Base-by-base conservation (phyloP, 2,888 invertebrate genomes). In the Apodemia hepburni region DNA sequence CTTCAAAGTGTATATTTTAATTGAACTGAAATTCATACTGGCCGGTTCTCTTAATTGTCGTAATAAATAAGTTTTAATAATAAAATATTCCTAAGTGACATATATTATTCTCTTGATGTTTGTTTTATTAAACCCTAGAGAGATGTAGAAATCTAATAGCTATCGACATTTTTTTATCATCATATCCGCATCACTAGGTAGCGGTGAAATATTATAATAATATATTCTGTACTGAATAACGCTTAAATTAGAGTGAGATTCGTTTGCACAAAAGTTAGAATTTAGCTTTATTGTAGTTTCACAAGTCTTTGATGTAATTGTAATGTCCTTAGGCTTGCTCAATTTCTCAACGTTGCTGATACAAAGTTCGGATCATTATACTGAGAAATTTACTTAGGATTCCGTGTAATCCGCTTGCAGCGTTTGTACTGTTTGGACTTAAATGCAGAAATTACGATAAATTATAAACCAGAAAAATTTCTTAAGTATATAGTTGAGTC, bases 331-430 rank as follows among this genome's bases (percentile, higher is more conserved):
- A 51, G 51, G 51, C 18, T 51, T 51, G 22, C 27, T 27, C 51
- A 22, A 51, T 51, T 51, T 51, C 51, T 51, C 51, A 51, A 27
- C 11, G 22, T 11, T 42, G 42, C 42, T 51, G 12, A 22, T 51
- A 51, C 51, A 51, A 51, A 22, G 51, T 51, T 51, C 2, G 51
- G 51, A 51, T 51, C 18, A 51, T 51, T 51, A 51, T 51, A 51
- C 18, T 51, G 22, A 22, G 22, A 22, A 27, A 51, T 51, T 51
- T 49, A 49, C 9, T 49, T 51, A 18, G 9, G 51, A 54, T 54
- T 54, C 27, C 27, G 27, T 51, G 49, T 22, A 6, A 54, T 54
- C 54, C 54, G 22, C 15, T 27, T 54, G 6, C 1, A 27, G 22
- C 12, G 12, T 27, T 9, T 11, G 18, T 8, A 18, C 18, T 49